These are phyloP conservation scores for Chloropsis cyanopogon DNA, from an alignment of 2,113 vertebrate genomes.

Conservation along the genomic window DNA sequence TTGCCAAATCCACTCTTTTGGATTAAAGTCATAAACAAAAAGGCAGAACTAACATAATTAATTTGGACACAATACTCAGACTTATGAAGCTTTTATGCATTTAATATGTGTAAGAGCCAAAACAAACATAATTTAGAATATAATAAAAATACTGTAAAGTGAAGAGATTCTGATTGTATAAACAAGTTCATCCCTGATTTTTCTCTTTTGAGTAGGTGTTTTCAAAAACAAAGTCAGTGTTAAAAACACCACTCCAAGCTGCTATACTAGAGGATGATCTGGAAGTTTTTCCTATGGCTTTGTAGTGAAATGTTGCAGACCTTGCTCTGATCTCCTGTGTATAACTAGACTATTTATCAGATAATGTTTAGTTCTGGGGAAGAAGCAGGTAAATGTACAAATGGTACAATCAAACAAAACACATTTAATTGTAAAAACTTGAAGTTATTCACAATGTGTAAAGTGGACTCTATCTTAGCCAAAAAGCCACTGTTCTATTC, in stretches of 20 bases:
- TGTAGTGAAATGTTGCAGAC: background rate
- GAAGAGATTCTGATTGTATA: background rate
- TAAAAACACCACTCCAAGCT: background rate
- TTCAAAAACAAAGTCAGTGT: background rate
- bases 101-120: background rate
- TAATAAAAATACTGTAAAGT: background rate
- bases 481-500: background rate
- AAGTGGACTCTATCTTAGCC: background rate
- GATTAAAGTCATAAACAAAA: background rate
- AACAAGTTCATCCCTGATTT: background rate
- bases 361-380: background rate
- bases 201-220: background rate
- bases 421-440: background rate
- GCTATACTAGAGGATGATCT: background rate
- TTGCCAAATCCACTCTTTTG: background rate
- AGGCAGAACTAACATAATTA: background rate
- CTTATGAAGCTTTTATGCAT: fast-evolving
- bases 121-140: background rate
- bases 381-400: background rate
- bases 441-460: background rate
- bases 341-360: background rate
- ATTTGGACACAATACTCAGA: background rate
- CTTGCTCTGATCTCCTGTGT: background rate
- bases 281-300: background rate
- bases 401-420: background rate